A percentile compares a stretch with the other conserved stretches of the same genome.
These are phyloP conservation scores for Carcharodon carcharias DNA, from an alignment of 2,797 vertebrate genomes.

Conservation along the genomic window DNA sequence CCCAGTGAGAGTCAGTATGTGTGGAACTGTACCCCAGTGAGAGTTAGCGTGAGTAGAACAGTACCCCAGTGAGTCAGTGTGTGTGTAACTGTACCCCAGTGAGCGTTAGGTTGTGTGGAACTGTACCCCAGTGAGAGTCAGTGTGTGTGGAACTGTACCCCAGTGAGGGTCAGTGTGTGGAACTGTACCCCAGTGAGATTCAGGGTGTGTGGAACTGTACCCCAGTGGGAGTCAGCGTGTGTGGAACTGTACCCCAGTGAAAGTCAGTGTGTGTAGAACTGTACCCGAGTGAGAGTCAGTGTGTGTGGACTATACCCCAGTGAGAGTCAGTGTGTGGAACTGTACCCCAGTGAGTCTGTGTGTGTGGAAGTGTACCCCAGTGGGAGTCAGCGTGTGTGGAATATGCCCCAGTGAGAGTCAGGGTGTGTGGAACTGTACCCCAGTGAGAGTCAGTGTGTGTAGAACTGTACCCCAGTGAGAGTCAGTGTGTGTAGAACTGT, in stretches of 20 bases:
- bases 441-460: background rate
- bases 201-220: background rate
- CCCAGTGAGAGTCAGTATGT: background rate
- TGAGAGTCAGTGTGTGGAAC: background rate
- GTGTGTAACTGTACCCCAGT: background rate
- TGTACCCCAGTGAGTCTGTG: background rate
- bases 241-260: background rate
- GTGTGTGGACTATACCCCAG: background rate
- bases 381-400: background rate
- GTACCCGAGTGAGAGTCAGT: background rate
- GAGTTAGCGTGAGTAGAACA: background rate
- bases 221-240: background rate
- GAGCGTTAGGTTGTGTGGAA: background rate
- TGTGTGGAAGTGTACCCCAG: background rate
- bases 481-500: background rate
- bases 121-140: background rate
- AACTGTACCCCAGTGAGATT: background rate
- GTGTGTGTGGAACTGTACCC: background rate
- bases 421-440: too few species aligned
- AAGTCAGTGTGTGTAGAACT: background rate
- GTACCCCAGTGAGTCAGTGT: background rate
- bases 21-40: background rate
- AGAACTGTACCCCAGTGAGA: background rate
- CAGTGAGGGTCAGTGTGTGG: background rate
- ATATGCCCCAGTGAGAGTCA: background rate